phyloP scores from a whole-genome alignment of 2,797 vertebrate species.

The Rhinella marina region DNA sequence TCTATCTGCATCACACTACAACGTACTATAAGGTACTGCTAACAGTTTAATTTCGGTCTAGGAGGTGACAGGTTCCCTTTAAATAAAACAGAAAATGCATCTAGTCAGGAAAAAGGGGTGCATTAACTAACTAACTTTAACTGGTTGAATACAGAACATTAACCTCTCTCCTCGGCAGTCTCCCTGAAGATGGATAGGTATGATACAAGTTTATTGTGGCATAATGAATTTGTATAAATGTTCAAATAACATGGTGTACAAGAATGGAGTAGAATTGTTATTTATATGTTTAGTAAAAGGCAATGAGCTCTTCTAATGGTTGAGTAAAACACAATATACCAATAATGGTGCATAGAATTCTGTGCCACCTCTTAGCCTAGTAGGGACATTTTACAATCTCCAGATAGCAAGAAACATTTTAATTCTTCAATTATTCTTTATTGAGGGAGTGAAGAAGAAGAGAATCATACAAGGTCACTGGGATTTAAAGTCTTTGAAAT shows the following conservation, averaged over 20 bases:
- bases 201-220: background rate
- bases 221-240: background rate
- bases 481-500: slow-evolving; percentile 20
- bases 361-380: background rate
- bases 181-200: too few species aligned
- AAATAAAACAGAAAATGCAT: too few species aligned
- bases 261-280: background rate
- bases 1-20: too few species aligned
- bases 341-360: background rate
- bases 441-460: background rate
- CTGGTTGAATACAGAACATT: too few species aligned
- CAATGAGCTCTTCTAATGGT: background rate
- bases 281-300: background rate
- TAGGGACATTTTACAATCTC: background rate
- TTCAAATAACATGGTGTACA: background rate
- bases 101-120: too few species aligned
- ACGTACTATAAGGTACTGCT: too few species aligned
- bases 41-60: too few species aligned
- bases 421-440: slow-evolving; percentile 1
- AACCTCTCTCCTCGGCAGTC: too few species aligned
- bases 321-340: background rate
- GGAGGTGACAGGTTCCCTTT: too few species aligned
- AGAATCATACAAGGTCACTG: background rate
- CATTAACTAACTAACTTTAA: too few species aligned
- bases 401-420: background rate